Base-by-base conservation (phyloP, 35 echinoderm and acorn worm genomes). In the Stichopus chloronotus region DNA sequence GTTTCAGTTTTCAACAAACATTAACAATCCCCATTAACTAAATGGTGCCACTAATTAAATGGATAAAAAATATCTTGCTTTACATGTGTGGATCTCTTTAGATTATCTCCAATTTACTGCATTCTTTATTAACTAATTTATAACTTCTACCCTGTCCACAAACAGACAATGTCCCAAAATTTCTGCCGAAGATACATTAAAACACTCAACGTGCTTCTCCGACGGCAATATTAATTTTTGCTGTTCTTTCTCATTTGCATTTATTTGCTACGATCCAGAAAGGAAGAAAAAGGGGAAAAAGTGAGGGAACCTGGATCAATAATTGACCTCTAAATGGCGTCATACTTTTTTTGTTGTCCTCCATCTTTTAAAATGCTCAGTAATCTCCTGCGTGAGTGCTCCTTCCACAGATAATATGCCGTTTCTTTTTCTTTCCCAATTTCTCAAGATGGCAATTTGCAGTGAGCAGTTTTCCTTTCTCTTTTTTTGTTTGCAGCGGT, bases 291-390 rank as follows among this genome's bases (percentile, higher is more conserved):
- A 56, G 82, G 21, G 69, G 6, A 74, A 74, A 24, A 74, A n/a
- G 21, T 25, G n/a, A 25, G 4, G 82, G 57, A 85, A 85, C 82
- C 57, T 85, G 55, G 57, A 85, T 85, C 82, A 16, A 85, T 85
- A 85, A 85, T 85, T 85, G 82, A 85, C 82, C 82, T 58, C 82
- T 85, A 85, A 85, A 85, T 85, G 82, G 82, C 82, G 82, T 85
- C 82, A 85, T 56, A 85, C 82, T 85, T 85, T 85, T 78, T 78
- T 43, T 43, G 30, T 43, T 85, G 82, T 85, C 30, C 82, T 59
- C 56, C 8, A 17, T 85, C 55, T 53, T 56, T 43, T 58, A 85
- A 83, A 58, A 85, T 16, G 55, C 57, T 85, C 57, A 9, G 57
- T 58, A 85, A 85, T 85, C 82, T 85, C 16, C 55, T 85, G 82